Percentiles rank a stretch among this genome's conserved stretches.
Evolutionary conservation across 2,113 vertebrate genomes (phyloP).

Genomic region (Rhadina sibilatrix): DNA sequence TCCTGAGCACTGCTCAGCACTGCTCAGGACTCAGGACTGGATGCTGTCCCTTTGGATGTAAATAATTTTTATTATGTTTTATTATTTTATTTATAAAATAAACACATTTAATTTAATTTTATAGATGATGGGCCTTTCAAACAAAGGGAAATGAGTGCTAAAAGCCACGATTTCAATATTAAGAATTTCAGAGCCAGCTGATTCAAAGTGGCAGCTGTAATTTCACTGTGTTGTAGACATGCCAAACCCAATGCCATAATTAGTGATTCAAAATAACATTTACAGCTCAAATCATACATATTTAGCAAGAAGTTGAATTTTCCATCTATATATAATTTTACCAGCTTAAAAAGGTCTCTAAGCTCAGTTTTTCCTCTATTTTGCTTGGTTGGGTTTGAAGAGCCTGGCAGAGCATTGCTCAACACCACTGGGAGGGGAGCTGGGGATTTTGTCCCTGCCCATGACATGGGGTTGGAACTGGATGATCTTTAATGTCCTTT

Average conservation of each 20-base stretch:
- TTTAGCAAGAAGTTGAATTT: not conserved
- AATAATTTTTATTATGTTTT: not conserved
- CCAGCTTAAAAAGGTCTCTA: not conserved
- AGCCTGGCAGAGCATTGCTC: not conserved
- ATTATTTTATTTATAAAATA: not conserved
- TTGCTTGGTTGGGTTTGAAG: not conserved
- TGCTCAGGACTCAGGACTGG: not conserved
- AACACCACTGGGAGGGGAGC: not conserved
- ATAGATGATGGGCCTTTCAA: not conserved
- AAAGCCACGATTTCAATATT: not conserved
- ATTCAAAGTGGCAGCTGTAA: conserved; percentile 1
- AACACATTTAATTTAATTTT: not conserved
- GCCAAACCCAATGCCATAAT: not conserved
- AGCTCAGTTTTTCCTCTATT: not conserved
- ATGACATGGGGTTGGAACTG: not conserved
- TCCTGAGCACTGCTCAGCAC: rapidly evolving
- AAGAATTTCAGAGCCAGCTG: not conserved
- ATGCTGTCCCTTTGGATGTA: not conserved
- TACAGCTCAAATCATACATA: not conserved
- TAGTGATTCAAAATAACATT: conserved; percentile 9
- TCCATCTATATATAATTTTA: not conserved
- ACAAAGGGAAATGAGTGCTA: rapidly evolving
- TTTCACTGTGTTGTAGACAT: not conserved
- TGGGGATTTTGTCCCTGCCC: not conserved
- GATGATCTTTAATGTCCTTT: not conserved